A percentile compares a stretch with the other conserved stretches of the same genome.
These are phyloP conservation scores for Catharus minimus DNA, from an alignment of 2,113 vertebrate genomes.

Conservation along the genomic window DNA sequence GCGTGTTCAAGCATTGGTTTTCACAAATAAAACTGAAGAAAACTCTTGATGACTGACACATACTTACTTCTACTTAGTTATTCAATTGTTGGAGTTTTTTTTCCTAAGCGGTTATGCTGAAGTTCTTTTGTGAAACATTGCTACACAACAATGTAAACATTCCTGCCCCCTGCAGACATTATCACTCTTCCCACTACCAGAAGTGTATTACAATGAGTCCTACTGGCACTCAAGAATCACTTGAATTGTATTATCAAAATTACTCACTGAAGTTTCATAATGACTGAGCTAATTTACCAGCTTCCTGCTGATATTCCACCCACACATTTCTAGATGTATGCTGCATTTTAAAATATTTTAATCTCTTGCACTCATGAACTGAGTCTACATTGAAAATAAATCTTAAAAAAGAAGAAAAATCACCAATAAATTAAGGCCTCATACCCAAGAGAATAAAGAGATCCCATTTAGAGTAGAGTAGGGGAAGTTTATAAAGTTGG, in stretches of 20 bases:
- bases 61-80: not conserved
- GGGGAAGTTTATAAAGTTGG: not conserved
- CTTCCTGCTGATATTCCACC: not conserved
- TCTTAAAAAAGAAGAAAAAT: not conserved
- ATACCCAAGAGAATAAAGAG: not conserved
- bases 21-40: not conserved
- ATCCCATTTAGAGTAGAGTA: not conserved
- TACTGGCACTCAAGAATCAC: not conserved
- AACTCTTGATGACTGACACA: fast-evolving
- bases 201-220: not conserved
- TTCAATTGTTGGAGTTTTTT: not conserved
- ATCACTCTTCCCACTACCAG: not conserved
- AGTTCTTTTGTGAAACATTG: not conserved
- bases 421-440: not conserved
- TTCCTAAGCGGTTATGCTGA: not conserved
- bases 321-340: fast-evolving
- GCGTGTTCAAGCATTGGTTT: not conserved
- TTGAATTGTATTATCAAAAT: not conserved
- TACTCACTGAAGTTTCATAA: not conserved
- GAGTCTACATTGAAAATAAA: not conserved
- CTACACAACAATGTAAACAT: not conserved
- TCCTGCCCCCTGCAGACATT: not conserved
- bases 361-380: not conserved
- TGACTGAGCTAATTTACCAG: not conserved
- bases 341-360: not conserved